These are phyloP conservation scores for Lithophane leautieri DNA, from an alignment of 2,888 invertebrate genomes.

Conservation along the genomic window DNA sequence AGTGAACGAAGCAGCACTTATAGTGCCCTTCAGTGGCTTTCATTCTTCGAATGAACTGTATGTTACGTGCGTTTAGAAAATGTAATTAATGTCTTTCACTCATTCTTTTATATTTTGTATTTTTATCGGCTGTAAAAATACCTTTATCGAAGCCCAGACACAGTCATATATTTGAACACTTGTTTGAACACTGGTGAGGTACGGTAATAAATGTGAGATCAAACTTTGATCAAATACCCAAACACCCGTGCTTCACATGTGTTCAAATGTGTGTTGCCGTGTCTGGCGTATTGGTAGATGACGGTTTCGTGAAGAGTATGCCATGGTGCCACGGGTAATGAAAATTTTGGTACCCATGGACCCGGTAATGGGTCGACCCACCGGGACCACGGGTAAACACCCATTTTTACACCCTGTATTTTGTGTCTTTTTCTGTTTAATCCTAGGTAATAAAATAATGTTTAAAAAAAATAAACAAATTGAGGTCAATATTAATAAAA, in stretches of 20 bases:
- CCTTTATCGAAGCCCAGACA: too few species aligned
- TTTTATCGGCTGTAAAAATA: not conserved
- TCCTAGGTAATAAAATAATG: not conserved
- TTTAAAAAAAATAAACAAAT: not conserved
- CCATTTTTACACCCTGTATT: not conserved
- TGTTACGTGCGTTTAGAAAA: not conserved
- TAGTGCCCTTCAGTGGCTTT: conserved; percentile 16
- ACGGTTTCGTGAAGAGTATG: not conserved
- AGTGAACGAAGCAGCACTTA: conserved; percentile 25
- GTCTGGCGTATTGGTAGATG: too few species aligned
- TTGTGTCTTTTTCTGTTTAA: not conserved
- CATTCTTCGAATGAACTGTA: not conserved
- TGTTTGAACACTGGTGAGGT: too few species aligned
- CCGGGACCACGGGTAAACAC: too few species aligned
- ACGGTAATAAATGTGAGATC: too few species aligned
- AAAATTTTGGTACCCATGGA: too few species aligned
- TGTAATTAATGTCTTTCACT: not conserved
- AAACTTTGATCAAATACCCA: too few species aligned
- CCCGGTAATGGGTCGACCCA: too few species aligned
- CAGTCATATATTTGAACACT: too few species aligned
- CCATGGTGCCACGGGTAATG: too few species aligned
- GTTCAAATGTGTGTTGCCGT: too few species aligned
- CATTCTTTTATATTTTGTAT: not conserved
- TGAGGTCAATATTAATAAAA: not conserved
- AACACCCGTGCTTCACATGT: too few species aligned